Evolutionary conservation across 2,113 vertebrate genomes (phyloP), one percentile per base, ranked within the genome.

Genomic region (Larimichthys polyactis): DNA sequence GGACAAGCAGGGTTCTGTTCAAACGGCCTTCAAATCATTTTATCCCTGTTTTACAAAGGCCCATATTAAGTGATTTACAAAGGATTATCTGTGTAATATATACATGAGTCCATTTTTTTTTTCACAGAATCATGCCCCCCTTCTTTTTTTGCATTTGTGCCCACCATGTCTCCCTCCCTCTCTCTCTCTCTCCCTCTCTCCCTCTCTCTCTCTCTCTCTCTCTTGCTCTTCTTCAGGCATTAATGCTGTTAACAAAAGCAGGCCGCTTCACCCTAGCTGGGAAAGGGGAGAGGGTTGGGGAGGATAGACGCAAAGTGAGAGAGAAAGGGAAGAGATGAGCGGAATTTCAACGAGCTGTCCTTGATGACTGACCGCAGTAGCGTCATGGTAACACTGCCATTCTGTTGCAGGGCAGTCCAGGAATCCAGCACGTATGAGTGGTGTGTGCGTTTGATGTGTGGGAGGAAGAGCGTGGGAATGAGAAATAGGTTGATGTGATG

Each of bases 291-390:
- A 73, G 27, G 64, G 36, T 14, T 40, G 65, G 69, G 62, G 71
- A 81, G 78, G 69, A 78, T 59, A 27, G 81, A 85, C 60, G 77
- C 85, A 78, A 80, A 90, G 85, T 63, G 66, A 86, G 80, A 63
- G 71, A 84, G 81, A 86, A 71, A 81, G 71, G 54, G 78, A 75
- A 58, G 88, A 69, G 82, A 90, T 52, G 90, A 86, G 79, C 40
- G 20, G 92, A 94, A 95, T 94, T 92, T 92, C 90, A 95, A 94
- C 77, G 29, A 94, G 90, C 72, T 70, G 85, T 89, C 89, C 89
- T 90, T 87, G 79, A 87, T 66, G 71, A 84, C 79, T 79, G 77
- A 88, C 81, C 76, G 71, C 79, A 78, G 88, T 43, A 87, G 79
- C 76, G 75, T 89, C 85, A 85, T 87, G 71, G 85, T 87, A 90